These are phyloP conservation scores for Actinemys pallida DNA, from an alignment of 2,113 vertebrate genomes.

Conservation along the genomic window DNA sequence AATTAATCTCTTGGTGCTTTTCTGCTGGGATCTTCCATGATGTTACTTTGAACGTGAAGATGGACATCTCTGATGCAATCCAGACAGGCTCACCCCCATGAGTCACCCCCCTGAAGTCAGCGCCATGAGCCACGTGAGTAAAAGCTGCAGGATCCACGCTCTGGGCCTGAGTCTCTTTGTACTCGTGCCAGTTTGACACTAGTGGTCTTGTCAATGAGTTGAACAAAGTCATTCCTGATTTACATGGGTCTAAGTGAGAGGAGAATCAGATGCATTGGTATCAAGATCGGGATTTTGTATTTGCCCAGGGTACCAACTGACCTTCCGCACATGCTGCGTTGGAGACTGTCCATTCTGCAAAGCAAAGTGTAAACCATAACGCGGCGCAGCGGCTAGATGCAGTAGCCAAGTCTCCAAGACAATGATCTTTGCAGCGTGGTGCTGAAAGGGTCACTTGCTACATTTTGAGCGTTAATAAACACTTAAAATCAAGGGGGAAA, in stretches of 20 bases:
- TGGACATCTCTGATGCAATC: not conserved
- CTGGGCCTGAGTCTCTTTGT: not conserved
- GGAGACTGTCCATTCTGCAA: not conserved
- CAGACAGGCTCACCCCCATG: not conserved
- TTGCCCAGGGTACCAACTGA: not conserved
- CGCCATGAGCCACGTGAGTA: not conserved
- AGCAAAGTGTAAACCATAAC: not conserved
- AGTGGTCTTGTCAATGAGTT: not conserved
- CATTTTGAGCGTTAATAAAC: constrained; percentile 19
- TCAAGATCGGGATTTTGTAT: not conserved
- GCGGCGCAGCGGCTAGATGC: not conserved
- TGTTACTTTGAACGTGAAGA: not conserved
- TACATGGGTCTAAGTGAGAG: not conserved
- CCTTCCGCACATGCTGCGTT: not conserved
- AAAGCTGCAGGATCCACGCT: not conserved
- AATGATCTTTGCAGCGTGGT: not conserved
- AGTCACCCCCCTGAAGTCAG: not conserved
- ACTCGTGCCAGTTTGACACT: too few species aligned
- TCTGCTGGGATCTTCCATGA: not conserved
- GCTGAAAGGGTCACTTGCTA: fast-evolving
- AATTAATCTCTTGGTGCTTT: not conserved
- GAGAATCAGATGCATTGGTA: not conserved
- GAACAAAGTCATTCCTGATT: not conserved
- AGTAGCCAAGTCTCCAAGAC: not conserved
- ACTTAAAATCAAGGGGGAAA: constrained; percentile 28